These are phyloP conservation scores for Drosophila atripex DNA, from an alignment of 2,888 invertebrate genomes.

Conservation along the genomic window DNA sequence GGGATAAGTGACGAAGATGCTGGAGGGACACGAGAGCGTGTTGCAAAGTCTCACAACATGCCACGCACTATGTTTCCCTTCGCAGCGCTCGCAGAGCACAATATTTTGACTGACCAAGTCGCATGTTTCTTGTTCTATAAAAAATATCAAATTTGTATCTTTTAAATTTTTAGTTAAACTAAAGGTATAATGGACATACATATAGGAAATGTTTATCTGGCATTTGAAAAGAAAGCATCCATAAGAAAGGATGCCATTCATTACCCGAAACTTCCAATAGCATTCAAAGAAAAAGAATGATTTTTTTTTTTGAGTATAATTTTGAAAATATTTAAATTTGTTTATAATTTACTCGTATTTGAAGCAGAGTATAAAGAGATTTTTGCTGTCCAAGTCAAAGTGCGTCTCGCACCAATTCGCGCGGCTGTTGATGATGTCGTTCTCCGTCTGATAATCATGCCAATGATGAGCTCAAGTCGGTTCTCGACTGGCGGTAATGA, in stretches of 20 bases:
- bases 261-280: no score
- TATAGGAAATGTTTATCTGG: no score
- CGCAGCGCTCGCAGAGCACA: not conserved
- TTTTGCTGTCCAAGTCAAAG: conserved; percentile 72
- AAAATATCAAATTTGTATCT: no score
- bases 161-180: no score
- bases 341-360: not conserved
- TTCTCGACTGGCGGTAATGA: conserved; percentile 68
- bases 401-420: conserved; percentile 78
- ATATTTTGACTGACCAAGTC: conserved; percentile 6
- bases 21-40: conserved; percentile 38
- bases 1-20: conserved; percentile 36
- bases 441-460: conserved; percentile 70
- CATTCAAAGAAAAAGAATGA: no score
- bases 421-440: conserved; percentile 67
- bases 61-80: conserved; percentile 55
- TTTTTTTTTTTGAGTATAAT: no score
- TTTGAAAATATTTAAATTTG: not conserved
- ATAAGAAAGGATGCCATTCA: no score
- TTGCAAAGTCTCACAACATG: conserved; percentile 66
- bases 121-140: not conserved
- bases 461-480: conserved; percentile 70
- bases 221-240: no score
- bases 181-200: no score
- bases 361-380: conserved; percentile 41